A percentile compares a stretch with the other conserved stretches of the same genome.
Conservation (phyloP, 2,888 invertebrate genomes). For the Melinopterus prodromus region DNA sequence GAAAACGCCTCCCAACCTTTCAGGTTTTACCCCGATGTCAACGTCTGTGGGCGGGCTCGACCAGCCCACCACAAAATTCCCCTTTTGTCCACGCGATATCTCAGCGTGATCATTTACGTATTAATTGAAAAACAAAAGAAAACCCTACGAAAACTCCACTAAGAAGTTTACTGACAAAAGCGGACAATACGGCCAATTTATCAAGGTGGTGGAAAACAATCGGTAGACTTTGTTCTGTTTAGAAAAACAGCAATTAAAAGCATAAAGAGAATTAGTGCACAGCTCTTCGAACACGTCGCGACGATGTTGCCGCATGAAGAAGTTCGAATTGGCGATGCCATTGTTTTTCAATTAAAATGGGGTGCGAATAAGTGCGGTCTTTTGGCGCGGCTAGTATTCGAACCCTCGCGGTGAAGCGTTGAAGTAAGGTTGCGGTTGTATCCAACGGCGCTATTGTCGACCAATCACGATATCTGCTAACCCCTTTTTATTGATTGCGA, state of each 20-base stretch:
- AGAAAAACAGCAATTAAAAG: background rate
- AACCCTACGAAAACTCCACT: background rate
- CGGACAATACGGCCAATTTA: background rate
- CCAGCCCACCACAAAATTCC: conserved; percentile 44
- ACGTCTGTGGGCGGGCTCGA: conserved; percentile 46
- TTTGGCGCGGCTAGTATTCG: background rate
- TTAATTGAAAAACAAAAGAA: background rate
- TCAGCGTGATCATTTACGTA: background rate
- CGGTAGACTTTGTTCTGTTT: background rate
- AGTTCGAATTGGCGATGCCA: conserved; percentile 30
- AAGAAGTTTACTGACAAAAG: background rate
- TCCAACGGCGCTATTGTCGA: background rate
- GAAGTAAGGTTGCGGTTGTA: background rate
- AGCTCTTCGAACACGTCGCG: conserved; percentile 43
- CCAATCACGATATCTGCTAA: background rate
- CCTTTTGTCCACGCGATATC: background rate
- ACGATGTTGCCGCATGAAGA: conserved; percentile 41
- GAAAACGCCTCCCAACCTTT: conserved; percentile 39
- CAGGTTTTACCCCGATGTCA: conserved; percentile 41
- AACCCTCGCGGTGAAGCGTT: background rate
- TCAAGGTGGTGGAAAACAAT: background rate
- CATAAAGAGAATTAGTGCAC: conserved; percentile 43
- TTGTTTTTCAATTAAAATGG: conserved; percentile 42
- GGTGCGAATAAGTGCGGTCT: background rate
- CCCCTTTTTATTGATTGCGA: conserved; percentile 4